Evolutionary conservation across 2,888 invertebrate species (phyloP).

Genomic region (Trilocha varians): DNA sequence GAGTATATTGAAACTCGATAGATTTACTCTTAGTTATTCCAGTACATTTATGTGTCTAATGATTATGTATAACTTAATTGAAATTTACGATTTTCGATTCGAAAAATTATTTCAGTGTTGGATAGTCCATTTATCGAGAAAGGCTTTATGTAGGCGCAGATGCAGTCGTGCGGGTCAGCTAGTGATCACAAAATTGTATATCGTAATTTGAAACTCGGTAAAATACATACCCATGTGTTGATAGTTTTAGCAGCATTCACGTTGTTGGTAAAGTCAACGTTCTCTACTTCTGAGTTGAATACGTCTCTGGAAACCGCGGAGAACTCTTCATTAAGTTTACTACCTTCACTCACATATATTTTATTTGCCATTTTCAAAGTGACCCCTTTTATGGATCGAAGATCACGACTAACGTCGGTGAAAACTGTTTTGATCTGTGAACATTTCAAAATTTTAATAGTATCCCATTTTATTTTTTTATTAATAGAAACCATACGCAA

Average conservation of each 20-base stretch:
- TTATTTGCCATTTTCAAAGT: constrained; percentile 78
- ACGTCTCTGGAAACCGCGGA: constrained; percentile 62
- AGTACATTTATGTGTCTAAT: no score
- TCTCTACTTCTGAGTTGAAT: constrained; percentile 76
- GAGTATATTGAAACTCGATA: background rate
- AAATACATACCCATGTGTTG: constrained; percentile 80
- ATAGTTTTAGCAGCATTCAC: constrained; percentile 69
- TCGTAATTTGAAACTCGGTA: no score
- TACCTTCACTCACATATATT: constrained; percentile 72
- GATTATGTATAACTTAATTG: no score
- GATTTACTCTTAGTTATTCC: no score
- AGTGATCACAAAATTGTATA: no score
- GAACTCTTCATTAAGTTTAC: constrained; percentile 69
- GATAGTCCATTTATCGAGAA: no score
- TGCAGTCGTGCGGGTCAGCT: no score
- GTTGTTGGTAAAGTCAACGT: constrained; percentile 73
- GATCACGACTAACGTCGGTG: constrained; percentile 19
- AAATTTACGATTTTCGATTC: no score
- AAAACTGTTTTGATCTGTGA: constrained; percentile 46
- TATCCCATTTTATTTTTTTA: no score
- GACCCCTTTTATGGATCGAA: constrained; percentile 52
- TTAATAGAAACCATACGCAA: no score
- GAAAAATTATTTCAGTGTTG: no score
- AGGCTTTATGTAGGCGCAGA: no score
- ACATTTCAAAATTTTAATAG: constrained; percentile 1